Evolutionary conservation across 1,140 invertebrate species (phyloP), one percentile per base, ranked within the genome.

Genomic region (Aporrectodea caliginosa): DNA sequence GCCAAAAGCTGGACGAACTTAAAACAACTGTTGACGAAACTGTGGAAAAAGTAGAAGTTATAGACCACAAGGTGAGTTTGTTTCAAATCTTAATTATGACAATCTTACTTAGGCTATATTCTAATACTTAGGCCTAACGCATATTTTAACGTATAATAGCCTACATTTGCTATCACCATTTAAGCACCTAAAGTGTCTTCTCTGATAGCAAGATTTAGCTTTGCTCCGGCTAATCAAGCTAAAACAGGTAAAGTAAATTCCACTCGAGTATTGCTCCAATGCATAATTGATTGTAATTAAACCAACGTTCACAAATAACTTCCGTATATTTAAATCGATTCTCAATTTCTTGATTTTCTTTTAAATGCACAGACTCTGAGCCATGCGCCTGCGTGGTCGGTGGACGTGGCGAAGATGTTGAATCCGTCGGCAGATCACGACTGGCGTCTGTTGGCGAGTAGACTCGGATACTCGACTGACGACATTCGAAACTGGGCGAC

Each of bases 31-130:
- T 85, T 2, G 75, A 72, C 1, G 80, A 81, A 12, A 79, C 84
- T 32, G 83, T 83, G 32, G 71, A 32, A 6, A 84, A 84, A 78
- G 82, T 85, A 0, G 84, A 86, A 71, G 84, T 85, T 79, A 84
- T 86, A 32, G 84, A 86, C 69, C 82, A 82, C 33, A 86, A 85
- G 84, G 84, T 86, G 43, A n/a, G n/a, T n/a, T n/a, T n/a, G n/a
- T n/a, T n/a, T n/a, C n/a, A n/a, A n/a, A n/a, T n/a, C n/a, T n/a
- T n/a, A n/a, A n/a, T n/a, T n/a, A n/a, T n/a, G n/a, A n/a, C n/a
- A n/a, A n/a, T n/a, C n/a, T n/a, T n/a, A n/a, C n/a, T n/a, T n/a
- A n/a, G n/a, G n/a, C n/a, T n/a, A n/a, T n/a, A n/a, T n/a, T n/a
- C n/a, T n/a, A n/a, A n/a, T n/a, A n/a, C n/a, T n/a, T n/a, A n/a